Evolutionary conservation across 2,888 invertebrate species (phyloP).

Genomic region (Sarcophaga carnaria): DNA sequence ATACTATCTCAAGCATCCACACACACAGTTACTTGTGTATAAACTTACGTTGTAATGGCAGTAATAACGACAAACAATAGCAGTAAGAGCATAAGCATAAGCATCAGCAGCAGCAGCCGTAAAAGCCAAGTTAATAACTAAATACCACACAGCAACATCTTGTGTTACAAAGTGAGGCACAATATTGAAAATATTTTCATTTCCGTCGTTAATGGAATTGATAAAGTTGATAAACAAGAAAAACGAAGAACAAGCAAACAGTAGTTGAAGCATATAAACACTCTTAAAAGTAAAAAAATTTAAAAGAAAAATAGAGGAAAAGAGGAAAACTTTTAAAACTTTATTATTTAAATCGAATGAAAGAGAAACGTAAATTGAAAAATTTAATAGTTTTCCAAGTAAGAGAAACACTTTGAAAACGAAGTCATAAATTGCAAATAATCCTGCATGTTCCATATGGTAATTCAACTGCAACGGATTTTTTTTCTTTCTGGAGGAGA

Average conservation of each 20-base stretch:
- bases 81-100: neutral
- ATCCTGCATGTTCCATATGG: too few relatives aligned
- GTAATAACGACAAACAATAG: neutral
- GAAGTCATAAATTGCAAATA: too few relatives aligned
- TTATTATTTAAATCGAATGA: neutral
- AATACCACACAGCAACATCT: conserved; percentile 11
- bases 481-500: too few relatives aligned
- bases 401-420: too few relatives aligned
- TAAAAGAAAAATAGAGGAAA: neutral
- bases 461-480: too few relatives aligned
- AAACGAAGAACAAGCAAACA: neutral
- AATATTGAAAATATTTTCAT: conserved; percentile 36
- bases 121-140: neutral
- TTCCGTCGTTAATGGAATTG: conserved; percentile 50
- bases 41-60: conserved; percentile 3
- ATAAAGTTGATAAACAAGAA: conserved; percentile 21
- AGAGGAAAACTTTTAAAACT: neutral
- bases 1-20: neutral
- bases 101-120: neutral
- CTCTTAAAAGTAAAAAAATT: neutral
- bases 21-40: neutral
- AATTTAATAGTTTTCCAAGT: too few relatives aligned
- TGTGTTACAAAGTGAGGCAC: neutral
- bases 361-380: neutral
- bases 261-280: neutral